A percentile compares a stretch with the other conserved stretches of the same genome.
phyloP scores from a whole-genome alignment of 2,113 vertebrate genomes.

The Calypte anna region DNA sequence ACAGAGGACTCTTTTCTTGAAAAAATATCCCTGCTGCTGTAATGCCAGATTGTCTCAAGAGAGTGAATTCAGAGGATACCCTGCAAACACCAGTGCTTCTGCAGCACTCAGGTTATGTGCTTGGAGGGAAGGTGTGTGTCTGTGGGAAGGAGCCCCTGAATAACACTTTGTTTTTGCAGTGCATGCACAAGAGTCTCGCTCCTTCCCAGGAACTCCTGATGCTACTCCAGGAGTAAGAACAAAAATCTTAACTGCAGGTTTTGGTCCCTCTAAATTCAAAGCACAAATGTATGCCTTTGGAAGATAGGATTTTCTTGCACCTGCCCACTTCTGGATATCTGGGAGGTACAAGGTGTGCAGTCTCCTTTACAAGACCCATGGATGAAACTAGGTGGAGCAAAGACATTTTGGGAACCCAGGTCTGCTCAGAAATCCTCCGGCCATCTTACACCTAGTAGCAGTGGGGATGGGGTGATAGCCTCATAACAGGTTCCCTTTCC shows the following conservation, averaged over 20 bases:
- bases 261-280: neutral
- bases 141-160: neutral
- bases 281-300: fast-evolving
- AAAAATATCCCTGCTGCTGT: constrained; percentile 9
- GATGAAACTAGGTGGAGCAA: neutral
- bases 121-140: neutral
- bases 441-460: neutral
- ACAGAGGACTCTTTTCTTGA: neutral
- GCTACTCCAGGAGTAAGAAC: neutral
- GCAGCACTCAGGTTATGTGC: neutral
- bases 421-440: neutral
- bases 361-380: fast-evolving
- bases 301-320: neutral
- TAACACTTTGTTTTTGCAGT: neutral
- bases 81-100: neutral
- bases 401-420: neutral
- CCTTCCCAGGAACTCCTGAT: neutral
- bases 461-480: neutral
- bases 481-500: neutral
- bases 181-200: fast-evolving
- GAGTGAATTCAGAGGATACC: neutral
- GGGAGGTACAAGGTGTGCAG: no score
- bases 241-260: fast-evolving
- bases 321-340: neutral
- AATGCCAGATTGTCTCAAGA: neutral